Percentiles rank a stretch among this genome's conserved stretches.
phyloP scores from a whole-genome alignment of 92 coral and sea anemone genomes.

The Parazoanthus darwini region DNA sequence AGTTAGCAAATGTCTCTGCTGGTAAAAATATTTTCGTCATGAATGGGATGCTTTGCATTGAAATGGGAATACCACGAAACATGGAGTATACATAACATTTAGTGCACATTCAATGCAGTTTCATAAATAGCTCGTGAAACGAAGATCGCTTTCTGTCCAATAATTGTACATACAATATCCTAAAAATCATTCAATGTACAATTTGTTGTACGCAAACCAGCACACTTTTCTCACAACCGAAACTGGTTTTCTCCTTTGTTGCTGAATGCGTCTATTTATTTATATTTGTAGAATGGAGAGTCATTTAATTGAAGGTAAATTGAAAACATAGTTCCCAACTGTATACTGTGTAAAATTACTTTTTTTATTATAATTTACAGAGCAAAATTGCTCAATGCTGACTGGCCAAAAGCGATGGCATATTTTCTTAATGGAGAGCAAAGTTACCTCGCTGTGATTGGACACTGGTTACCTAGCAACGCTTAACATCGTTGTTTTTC shows the following conservation, averaged over 20 bases:
- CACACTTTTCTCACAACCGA: not conserved
- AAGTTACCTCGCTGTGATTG: too few relatives aligned
- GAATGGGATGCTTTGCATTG: not conserved
- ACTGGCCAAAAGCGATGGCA: too few relatives aligned
- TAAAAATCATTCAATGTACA: not conserved
- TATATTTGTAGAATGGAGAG: not conserved
- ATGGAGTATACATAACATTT: not conserved
- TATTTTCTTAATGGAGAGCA: too few relatives aligned
- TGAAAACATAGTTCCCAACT: not conserved
- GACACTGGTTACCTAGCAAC: too few relatives aligned
- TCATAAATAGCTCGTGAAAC: not conserved
- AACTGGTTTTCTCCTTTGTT: not conserved
- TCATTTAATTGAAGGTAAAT: not conserved
- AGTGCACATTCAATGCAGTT: not conserved
- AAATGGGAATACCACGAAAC: slow-evolving; percentile 4
- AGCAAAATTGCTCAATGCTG: too few relatives aligned
- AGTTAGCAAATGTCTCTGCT: not conserved
- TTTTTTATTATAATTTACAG: not conserved
- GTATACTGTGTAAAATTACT: not conserved
- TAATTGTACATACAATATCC: not conserved
- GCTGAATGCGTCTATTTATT: not conserved
- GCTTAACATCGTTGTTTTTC: too few relatives aligned
- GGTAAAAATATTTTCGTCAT: not conserved
- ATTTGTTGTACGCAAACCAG: not conserved
- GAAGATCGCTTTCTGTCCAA: slow-evolving; percentile 25